Conservation (phyloP, 2,888 invertebrate species). For the Drosophila stalkeri region DNA sequence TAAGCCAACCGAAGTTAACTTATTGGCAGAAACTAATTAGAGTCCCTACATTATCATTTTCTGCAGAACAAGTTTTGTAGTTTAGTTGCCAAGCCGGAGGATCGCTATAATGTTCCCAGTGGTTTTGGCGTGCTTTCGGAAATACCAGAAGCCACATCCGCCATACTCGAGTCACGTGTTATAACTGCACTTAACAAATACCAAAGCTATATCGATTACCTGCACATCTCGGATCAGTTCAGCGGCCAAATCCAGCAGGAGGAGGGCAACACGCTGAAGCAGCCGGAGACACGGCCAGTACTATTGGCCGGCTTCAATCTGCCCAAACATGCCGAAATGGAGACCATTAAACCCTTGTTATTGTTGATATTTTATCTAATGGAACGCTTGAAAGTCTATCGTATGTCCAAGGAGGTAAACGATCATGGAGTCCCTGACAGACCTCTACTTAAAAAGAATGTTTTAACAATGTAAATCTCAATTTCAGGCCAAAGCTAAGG, state of each 20-base stretch:
- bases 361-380: slow-evolving; percentile 96
- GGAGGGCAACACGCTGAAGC: slow-evolving; percentile 90
- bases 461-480: background rate
- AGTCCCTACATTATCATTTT: background rate
- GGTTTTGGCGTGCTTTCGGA: slow-evolving; percentile 94
- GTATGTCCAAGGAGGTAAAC: slow-evolving; percentile 95
- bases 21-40: background rate
- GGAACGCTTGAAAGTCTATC: slow-evolving; percentile 94
- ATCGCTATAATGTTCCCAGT: slow-evolving; percentile 91
- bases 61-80: slow-evolving; percentile 73
- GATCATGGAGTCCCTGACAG: background rate
- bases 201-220: slow-evolving; percentile 94
- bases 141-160: slow-evolving; percentile 94
- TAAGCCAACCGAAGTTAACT: slow-evolving; percentile 80
- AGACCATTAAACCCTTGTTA: slow-evolving; percentile 91
- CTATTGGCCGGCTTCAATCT: slow-evolving; percentile 93
- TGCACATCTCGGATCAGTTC: slow-evolving; percentile 98
- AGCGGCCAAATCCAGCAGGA: slow-evolving; percentile 96
- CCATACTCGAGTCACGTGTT: slow-evolving; percentile 93
- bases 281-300: slow-evolving; percentile 92
- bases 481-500: slow-evolving; percentile 92
- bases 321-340: slow-evolving; percentile 89
- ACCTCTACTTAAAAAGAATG: too few species aligned
- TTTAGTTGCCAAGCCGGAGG: slow-evolving; percentile 91
- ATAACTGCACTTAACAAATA: slow-evolving; percentile 92